Evolutionary conservation across 2,113 vertebrate species (phyloP), one percentile per base, ranked within the genome.

Genomic region (Gadus chalcogrammus): DNA sequence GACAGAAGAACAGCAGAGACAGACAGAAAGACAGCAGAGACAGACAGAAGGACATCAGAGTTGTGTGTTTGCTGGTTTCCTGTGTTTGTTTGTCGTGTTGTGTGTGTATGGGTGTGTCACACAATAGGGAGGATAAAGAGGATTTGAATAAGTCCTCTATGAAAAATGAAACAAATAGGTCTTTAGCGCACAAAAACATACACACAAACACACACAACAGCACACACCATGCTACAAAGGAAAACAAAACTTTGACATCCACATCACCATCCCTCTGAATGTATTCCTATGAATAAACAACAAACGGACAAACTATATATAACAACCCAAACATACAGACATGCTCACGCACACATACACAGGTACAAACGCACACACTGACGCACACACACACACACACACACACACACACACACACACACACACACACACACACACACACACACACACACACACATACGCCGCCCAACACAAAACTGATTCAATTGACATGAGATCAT

Each of bases 181-280:
- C 55, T n/a, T 69, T 18, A 62, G 77, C 58, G 71, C 24, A 56
- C 31, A 38, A 2, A 65, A 15, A 64, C 60, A 52, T 4, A 11
- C 59, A 22, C 38, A 3, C 31, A 67, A 15, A 66, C 28, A 42
- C 59, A 68, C 63, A 55, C 73, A 42, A 68, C 18, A 13, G 15
- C 24, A 24, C 52, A 53, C 52, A 12, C 15, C 8, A 15, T 53
- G 52, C 9, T 53, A 15, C 15, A 15, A 53, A 8, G 15, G 52
- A 60, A 31, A 20, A 11, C n/a, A 42, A 22, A n/a, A 22, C n/a
- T 5, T n/a, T n/a, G 22, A 15, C 27, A 64, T 12, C 38, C 31
- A 67, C 61, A 24, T 24, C 24, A 24, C 24, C 24, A 24, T 24
- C 24, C 24, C 24, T 3, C 24, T 24, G 24, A 24, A 24, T 24